phyloP scores from a whole-genome alignment of 2,797 vertebrate species.

The Chelmon rostratus region DNA sequence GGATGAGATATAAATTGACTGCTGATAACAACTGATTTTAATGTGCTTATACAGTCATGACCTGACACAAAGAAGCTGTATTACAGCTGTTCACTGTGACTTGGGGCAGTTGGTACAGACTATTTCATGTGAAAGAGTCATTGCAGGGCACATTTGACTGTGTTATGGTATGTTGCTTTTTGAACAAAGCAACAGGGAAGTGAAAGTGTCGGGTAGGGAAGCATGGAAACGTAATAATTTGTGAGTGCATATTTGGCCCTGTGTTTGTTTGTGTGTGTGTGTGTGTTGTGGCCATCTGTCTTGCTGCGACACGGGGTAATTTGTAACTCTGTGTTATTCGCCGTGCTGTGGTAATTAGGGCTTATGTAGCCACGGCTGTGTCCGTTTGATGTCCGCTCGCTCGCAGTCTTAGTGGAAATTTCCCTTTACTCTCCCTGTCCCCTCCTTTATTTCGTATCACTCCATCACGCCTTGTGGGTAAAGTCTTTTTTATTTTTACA shows the following conservation, averaged over 20 bases:
- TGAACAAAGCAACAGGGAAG: constrained; percentile 41
- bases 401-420: constrained; percentile 45
- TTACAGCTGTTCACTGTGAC: background rate
- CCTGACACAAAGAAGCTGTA: background rate
- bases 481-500: constrained; percentile 16
- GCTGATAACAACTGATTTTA: constrained; percentile 5
- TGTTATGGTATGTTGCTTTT: constrained; percentile 13
- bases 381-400: constrained; percentile 40
- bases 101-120: no score
- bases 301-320: constrained; percentile 41
- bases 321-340: constrained; percentile 48
- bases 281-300: constrained; percentile 35
- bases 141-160: background rate
- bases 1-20: constrained; percentile 20
- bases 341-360: constrained; percentile 34
- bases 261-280: constrained; percentile 20
- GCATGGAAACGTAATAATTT: constrained; percentile 6
- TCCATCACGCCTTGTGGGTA: constrained; percentile 24
- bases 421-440: constrained; percentile 3
- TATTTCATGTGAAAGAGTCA: background rate
- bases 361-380: constrained; percentile 24
- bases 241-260: background rate
- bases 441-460: constrained; percentile 14
- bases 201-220: constrained; percentile 19
- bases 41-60: background rate